A percentile compares a stretch with the other conserved stretches of the same genome.
phyloP scores from a whole-genome alignment of 2,888 invertebrate species.

The Gryllus longicercus region DNA sequence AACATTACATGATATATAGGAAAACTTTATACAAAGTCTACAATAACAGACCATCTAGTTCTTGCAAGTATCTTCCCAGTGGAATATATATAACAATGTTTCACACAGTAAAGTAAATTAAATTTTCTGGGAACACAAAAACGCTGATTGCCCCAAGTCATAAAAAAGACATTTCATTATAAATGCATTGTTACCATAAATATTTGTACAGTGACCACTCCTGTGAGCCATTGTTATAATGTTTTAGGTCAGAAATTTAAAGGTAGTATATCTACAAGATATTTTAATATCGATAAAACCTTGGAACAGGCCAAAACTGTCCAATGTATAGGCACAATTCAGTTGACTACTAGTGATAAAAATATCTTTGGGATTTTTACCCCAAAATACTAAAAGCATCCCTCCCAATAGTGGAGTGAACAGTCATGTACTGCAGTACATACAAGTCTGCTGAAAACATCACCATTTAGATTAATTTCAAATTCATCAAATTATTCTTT shows the following conservation, averaged over 20 bases:
- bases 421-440: too few species aligned
- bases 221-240: background rate
- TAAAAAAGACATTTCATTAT: background rate
- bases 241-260: background rate
- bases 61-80: background rate
- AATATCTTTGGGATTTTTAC: background rate
- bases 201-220: background rate
- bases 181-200: conserved; percentile 17
- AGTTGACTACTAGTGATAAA: conserved; percentile 9
- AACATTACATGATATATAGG: background rate
- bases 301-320: conserved; percentile 17
- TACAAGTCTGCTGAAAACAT: too few species aligned
- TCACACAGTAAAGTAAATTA: background rate
- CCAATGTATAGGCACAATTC: conserved; percentile 17
- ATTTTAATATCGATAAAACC: background rate
- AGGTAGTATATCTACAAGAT: background rate
- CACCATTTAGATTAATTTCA: too few species aligned
- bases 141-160: background rate
- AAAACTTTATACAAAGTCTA: background rate
- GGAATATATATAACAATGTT: background rate
- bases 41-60: background rate
- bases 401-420: background rate
- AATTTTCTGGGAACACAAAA: background rate
- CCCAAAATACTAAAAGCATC: background rate
- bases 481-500: too few species aligned